Conservation (phyloP, 2,888 invertebrate species). For the Cryptocephalus moraei region DNA sequence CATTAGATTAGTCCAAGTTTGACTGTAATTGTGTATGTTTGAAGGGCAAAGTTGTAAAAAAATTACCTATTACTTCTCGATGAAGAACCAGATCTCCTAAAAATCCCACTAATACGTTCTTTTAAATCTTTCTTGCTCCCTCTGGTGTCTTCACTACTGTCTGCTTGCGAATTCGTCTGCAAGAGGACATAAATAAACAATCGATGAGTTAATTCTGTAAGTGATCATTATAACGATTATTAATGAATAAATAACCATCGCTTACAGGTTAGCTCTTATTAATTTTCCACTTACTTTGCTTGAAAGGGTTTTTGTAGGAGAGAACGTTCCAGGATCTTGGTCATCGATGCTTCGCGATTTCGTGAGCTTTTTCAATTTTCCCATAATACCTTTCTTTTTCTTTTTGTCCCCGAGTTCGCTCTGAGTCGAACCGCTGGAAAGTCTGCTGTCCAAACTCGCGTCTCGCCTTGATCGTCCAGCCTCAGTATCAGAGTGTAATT, state of each 20-base stretch:
- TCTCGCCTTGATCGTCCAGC: conserved; percentile 55
- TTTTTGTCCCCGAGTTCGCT: conserved; percentile 69
- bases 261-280: too few species aligned
- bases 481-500: conserved; percentile 42
- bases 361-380: conserved; percentile 74
- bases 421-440: conserved; percentile 77
- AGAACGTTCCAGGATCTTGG: conserved; percentile 37
- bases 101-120: conserved; percentile 73
- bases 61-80: conserved; percentile 59
- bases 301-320: conserved; percentile 35
- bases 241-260: too few species aligned
- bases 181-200: conserved; percentile 9
- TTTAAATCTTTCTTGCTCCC: conserved; percentile 67
- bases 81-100: conserved; percentile 55
- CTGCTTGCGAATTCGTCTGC: conserved; percentile 61
- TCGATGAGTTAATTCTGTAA: neutral
- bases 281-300: conserved; percentile 38
- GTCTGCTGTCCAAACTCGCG: conserved; percentile 69
- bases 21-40: conserved; percentile 1
- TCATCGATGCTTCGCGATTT: conserved; percentile 77
- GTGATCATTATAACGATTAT: too few species aligned
- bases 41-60: neutral
- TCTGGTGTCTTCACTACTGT: conserved; percentile 52
- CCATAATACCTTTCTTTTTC: conserved; percentile 70
- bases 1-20: neutral